Base-by-base conservation (phyloP, 2,113 vertebrate genomes). In the Xiphorhynchus elegans region DNA sequence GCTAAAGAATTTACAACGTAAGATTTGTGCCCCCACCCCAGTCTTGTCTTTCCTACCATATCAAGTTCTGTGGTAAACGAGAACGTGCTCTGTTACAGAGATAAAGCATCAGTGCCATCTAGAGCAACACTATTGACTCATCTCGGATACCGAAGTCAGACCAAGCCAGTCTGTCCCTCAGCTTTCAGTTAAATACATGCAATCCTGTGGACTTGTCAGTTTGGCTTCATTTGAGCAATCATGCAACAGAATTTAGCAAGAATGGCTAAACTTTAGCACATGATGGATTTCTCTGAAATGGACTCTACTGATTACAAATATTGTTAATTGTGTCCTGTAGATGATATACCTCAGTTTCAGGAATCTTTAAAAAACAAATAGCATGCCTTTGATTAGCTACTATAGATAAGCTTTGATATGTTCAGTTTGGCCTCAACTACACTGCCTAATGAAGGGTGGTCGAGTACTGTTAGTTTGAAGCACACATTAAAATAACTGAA, bases 131-230 rank as follows among this genome's bases (percentile, higher is more conserved):
- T 74, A 15, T 25, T 85, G 70, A 90, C 75, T 95, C 52, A 85
- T 87, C 53, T 90, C 47, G 5, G 47, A 79, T 79, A 75, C 31
- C 33, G 39, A 69, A 66, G 81, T 84, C 77, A 89, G 84, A 74
- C 56, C 8, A 78, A 67, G 42, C 13, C 21, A 39, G 60, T 39
- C 56, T 37, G 81, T 72, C 75, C 58, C 67, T 72, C 46, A 85
- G 78, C 39, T 85, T 96, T 95, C 93, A 78, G 94, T 90, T 95
- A 79, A 84, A 73, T 79, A 72, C 33, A 29, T 92, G 93, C 89
- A 91, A 85, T 90, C 82, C 52, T 90, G 70, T 37, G 87, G 95
- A 86, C 79, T 92, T 72, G 83, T 64, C 39, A 16, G 79, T 93
- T 95, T 95, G 67, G 10, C 89, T 92, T 96, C 44, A 52, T 93